Percentiles rank a stretch among this genome's conserved stretches.
Conservation (phyloP, 2,797 vertebrate genomes). For the Glossophaga mutica region DNA sequence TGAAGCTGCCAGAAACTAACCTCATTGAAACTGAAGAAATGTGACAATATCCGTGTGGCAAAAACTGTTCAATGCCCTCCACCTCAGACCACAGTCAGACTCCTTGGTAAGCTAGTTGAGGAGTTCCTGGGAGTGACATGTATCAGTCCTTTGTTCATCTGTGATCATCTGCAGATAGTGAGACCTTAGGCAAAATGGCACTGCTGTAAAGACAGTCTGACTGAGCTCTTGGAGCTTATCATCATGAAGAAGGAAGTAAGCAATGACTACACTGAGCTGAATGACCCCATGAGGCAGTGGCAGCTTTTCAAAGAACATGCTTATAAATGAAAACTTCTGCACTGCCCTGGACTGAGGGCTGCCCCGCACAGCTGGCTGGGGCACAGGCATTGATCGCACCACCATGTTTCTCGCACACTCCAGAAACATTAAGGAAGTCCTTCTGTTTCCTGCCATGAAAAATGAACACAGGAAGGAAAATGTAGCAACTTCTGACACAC, state of each 20-base stretch:
- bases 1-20: background rate
- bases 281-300: background rate
- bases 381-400: background rate
- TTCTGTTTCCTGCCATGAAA: background rate
- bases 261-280: background rate
- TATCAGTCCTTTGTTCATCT: background rate
- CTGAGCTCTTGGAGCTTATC: background rate
- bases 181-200: background rate
- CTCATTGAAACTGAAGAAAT: background rate
- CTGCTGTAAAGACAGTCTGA: background rate
- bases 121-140: background rate
- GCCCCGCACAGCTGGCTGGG: background rate
- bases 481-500: background rate
- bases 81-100: background rate
- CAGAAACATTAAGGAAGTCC: background rate
- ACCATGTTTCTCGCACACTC: background rate
- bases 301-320: background rate
- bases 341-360: background rate
- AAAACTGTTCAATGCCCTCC: background rate
- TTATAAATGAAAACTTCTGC: background rate
- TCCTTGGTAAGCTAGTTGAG: background rate
- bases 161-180: background rate
- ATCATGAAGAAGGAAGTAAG: background rate
- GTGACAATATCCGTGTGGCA: background rate
- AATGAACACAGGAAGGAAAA: background rate